These are phyloP conservation scores for Heliornis fulica DNA, from an alignment of 2,113 vertebrate genomes.

Conservation along the genomic window DNA sequence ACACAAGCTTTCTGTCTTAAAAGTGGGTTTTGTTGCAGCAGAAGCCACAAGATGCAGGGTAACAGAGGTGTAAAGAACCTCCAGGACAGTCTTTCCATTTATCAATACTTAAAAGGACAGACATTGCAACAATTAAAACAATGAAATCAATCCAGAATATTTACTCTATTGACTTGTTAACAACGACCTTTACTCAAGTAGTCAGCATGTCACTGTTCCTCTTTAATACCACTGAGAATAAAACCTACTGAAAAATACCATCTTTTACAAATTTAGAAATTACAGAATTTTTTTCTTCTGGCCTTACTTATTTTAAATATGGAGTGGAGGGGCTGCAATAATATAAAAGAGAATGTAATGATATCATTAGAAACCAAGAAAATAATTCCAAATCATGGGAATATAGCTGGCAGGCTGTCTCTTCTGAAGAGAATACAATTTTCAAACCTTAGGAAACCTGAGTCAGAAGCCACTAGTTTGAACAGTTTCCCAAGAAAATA, in stretches of 20 bases:
- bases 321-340: not conserved
- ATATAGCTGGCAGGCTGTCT: not conserved
- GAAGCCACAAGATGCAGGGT: not conserved
- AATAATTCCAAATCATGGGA: not conserved
- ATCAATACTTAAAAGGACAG: constrained; percentile 2
- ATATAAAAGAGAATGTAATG: not conserved
- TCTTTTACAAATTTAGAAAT: not conserved
- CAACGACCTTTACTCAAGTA: not conserved
- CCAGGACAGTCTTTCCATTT: not conserved
- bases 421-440: not conserved
- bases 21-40: not conserved
- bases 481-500: not conserved
- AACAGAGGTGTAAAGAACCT: not conserved
- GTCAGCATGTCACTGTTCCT: not conserved
- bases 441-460: not conserved
- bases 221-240: not conserved
- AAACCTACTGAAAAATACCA: not conserved
- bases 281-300: not conserved
- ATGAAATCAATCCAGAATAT: constrained; percentile 39
- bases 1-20: not conserved
- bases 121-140: constrained; percentile 34
- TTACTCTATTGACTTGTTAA: constrained; percentile 29
- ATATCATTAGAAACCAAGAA: not conserved
- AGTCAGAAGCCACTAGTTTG: not conserved
- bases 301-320: not conserved